These are phyloP conservation scores for Rhinopomastus cyanomelas DNA, from an alignment of 2,113 vertebrate species.

Conservation along the genomic window DNA sequence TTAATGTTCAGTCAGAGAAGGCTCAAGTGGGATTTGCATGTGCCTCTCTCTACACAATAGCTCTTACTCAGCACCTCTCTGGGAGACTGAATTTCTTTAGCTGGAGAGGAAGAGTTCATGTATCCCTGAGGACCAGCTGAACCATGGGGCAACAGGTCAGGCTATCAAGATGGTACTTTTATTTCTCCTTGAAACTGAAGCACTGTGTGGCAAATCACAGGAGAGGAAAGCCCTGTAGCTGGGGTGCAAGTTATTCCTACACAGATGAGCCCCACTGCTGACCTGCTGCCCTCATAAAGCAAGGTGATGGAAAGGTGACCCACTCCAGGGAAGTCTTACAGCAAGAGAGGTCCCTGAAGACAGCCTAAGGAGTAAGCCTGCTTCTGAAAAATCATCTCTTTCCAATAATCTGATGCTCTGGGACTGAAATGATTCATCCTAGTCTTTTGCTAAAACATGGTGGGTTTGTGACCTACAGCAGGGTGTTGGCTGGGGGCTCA, in stretches of 20 bases:
- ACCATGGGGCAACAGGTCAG: background rate
- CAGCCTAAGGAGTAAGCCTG: background rate
- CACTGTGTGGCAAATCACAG: background rate
- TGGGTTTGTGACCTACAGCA: background rate
- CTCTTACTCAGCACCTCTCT: background rate
- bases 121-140: background rate
- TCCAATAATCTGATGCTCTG: background rate
- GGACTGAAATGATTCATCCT: background rate
- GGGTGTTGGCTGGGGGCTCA: background rate
- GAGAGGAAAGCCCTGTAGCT: background rate
- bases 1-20: background rate
- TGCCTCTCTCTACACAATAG: background rate
- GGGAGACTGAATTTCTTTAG: background rate
- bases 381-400: background rate
- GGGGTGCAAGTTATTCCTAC: background rate
- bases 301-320: background rate
- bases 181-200: background rate
- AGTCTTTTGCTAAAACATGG: background rate
- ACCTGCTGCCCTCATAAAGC: fast-evolving
- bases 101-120: background rate
- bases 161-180: background rate
- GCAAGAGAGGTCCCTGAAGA: fast-evolving
- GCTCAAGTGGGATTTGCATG: background rate
- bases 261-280: background rate
- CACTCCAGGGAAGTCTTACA: fast-evolving